phyloP scores from a whole-genome alignment of 2,888 invertebrate species.

The Agrotis clavis region DNA sequence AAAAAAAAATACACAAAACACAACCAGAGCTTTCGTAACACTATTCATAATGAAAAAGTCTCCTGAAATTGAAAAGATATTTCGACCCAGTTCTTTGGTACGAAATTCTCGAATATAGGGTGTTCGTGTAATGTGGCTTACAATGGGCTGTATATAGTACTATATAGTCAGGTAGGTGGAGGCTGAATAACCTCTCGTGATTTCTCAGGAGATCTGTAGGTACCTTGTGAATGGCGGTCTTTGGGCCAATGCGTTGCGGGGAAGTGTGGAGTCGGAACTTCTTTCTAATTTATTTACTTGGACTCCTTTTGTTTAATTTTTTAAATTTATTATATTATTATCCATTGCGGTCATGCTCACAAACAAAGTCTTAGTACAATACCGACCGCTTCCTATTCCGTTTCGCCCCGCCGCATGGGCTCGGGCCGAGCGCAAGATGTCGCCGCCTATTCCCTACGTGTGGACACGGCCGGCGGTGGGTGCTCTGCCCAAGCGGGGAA shows the following conservation, averaged over 20 bases:
- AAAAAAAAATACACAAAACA: neutral
- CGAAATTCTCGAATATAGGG: constrained; percentile 63
- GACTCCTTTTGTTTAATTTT: neutral
- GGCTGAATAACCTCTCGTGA: constrained; percentile 80
- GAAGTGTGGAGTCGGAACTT: constrained; percentile 53
- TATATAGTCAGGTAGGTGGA: constrained; percentile 69
- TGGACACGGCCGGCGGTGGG: too few species aligned
- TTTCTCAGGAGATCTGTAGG: constrained; percentile 74
- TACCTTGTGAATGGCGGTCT: constrained; percentile 76
- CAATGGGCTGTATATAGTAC: constrained; percentile 63
- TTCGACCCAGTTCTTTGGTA: constrained; percentile 47
- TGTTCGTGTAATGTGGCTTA: constrained; percentile 69
- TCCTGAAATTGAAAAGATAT: constrained; percentile 58
- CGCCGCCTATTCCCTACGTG: too few species aligned
- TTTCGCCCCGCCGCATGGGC: too few species aligned
- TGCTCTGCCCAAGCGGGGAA: too few species aligned
- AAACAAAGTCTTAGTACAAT: too few species aligned
- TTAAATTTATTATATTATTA: too few species aligned
- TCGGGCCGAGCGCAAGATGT: too few species aligned
- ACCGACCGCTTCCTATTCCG: too few species aligned
- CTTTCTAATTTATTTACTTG: constrained; percentile 2
- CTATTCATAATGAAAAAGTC: constrained; percentile 37
- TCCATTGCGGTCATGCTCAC: too few species aligned
- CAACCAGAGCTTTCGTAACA: constrained; percentile 4
- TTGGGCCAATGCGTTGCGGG: constrained; percentile 72